phyloP scores from a whole-genome alignment of 2,113 vertebrate species.

The Crypturellus undulatus region DNA sequence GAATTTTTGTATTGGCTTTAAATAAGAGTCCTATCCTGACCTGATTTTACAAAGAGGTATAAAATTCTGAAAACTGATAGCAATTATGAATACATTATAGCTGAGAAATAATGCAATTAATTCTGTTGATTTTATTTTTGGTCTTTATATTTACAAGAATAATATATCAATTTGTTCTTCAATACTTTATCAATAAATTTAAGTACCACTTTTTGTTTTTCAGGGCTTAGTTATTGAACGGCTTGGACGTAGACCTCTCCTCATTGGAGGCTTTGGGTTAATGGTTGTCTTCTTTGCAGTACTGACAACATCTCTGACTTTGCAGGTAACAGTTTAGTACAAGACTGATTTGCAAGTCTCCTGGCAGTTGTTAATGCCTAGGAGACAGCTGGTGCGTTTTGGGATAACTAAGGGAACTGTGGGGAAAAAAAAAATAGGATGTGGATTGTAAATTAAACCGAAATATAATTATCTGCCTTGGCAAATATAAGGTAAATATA shows the following conservation, averaged over 20 bases:
- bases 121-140: neutral
- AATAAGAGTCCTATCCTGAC: neutral
- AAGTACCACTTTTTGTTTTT: neutral
- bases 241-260: slow-evolving; percentile 87
- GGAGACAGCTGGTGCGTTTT: neutral
- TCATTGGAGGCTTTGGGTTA: slow-evolving; percentile 91
- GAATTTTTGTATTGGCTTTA: neutral
- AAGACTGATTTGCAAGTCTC: neutral
- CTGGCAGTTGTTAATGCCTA: neutral
- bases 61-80: neutral
- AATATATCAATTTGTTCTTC: neutral
- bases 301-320: slow-evolving; percentile 87
- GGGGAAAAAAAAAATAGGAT: neutral
- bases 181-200: neutral
- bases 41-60: neutral
- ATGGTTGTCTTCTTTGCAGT: slow-evolving; percentile 89
- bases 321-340: slow-evolving; percentile 82
- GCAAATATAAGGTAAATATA: neutral
- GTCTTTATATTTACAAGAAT: neutral
- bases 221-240: slow-evolving; percentile 91
- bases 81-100: neutral
- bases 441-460: neutral
- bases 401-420: neutral
- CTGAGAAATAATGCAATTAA: neutral
- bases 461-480: neutral